These are phyloP conservation scores for Oenanthe oenanthe DNA, from an alignment of 2,113 vertebrate genomes.

Conservation along the genomic window DNA sequence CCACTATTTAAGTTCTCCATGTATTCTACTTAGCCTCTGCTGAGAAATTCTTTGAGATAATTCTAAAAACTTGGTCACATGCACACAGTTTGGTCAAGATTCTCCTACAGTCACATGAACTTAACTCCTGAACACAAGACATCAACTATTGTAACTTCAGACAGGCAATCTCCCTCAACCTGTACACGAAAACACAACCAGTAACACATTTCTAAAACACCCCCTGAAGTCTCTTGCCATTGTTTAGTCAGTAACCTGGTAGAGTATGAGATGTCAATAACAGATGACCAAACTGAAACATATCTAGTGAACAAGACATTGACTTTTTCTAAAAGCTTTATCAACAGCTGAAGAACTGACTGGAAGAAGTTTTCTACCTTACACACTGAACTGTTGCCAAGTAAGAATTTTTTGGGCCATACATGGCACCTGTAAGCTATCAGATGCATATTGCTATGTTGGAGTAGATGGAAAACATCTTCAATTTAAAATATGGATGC, in stretches of 20 bases:
- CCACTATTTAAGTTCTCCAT: not conserved
- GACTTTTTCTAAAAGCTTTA: not conserved
- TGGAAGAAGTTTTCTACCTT: not conserved
- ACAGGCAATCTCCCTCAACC: not conserved
- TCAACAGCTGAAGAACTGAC: not conserved
- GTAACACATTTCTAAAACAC: not conserved
- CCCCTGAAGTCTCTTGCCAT: not conserved
- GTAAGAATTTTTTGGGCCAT: not conserved
- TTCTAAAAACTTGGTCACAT: not conserved
- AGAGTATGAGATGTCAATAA: not conserved
- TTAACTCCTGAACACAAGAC: not conserved
- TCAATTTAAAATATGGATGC: rapidly evolving
- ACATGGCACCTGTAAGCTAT: not conserved
- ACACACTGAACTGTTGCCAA: not conserved
- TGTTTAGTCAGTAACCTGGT: not conserved
- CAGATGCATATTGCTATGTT: not conserved
- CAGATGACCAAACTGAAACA: not conserved
- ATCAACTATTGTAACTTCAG: not conserved
- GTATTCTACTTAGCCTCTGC: not conserved
- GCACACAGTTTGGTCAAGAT: not conserved
- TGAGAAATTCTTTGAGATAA: not conserved
- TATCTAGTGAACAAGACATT: not conserved
- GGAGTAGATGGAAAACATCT: not conserved
- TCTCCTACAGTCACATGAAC: not conserved
- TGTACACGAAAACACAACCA: not conserved